Conservation (phyloP, 2,797 vertebrate genomes). For the Crocodylus rhombifer region DNA sequence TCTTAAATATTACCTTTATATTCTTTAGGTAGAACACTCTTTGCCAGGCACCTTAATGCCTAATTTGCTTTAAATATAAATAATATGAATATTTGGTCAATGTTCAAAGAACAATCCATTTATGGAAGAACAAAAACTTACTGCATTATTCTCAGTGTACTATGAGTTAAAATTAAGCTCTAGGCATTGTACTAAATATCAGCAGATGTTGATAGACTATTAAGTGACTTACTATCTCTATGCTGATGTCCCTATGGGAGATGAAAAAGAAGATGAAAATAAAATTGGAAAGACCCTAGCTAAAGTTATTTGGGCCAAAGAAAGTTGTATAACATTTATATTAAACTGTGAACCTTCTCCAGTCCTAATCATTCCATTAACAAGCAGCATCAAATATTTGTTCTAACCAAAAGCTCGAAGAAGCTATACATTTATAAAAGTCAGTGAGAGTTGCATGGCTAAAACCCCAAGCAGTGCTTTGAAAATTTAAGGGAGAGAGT, state of each 20-base stretch:
- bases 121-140: background rate
- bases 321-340: background rate
- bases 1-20: background rate
- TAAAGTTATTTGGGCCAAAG: background rate
- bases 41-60: background rate
- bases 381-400: constrained; percentile 27
- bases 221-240: background rate
- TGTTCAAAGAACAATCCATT: constrained; percentile 6
- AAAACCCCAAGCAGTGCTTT: background rate
- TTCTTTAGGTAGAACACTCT: background rate
- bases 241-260: background rate
- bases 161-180: background rate
- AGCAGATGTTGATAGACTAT: background rate
- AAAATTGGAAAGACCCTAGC: background rate
- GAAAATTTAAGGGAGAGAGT: background rate
- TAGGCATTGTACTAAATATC: background rate
- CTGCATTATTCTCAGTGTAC: background rate
- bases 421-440: constrained; percentile 8
- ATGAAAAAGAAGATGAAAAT: background rate
- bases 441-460: background rate
- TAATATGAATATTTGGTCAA: background rate
- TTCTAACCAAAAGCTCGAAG: constrained; percentile 10
- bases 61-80: background rate
- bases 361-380: constrained; percentile 10
- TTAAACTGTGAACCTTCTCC: background rate